Percentiles rank a stretch among this genome's conserved stretches.
Conservation (phyloP, 2,888 invertebrate species). For the Phasia obesa region DNA sequence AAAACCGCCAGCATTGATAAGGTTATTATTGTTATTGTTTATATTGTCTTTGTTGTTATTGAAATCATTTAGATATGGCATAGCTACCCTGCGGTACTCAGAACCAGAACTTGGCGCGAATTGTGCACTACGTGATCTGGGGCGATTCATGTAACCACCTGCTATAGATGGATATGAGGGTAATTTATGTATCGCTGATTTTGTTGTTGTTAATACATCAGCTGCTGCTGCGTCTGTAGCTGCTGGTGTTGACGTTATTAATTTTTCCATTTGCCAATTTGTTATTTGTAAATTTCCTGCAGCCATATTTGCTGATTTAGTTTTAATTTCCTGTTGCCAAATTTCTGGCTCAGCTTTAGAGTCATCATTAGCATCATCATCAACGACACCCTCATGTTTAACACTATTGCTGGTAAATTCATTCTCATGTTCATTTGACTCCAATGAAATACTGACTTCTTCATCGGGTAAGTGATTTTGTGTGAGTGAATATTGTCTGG, state of each 20-base stretch:
- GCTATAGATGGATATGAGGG: slow-evolving; percentile 77
- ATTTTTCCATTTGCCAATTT: slow-evolving; percentile 70
- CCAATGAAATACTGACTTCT: slow-evolving; percentile 74
- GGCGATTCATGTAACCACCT: slow-evolving; percentile 76
- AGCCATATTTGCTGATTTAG: slow-evolving; percentile 70
- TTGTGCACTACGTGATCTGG: slow-evolving; percentile 78
- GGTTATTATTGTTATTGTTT: slow-evolving; percentile 62
- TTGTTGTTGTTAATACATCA: slow-evolving; percentile 69
- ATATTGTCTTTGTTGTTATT: slow-evolving; percentile 49
- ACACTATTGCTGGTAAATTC: slow-evolving; percentile 46
- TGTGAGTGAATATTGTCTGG: slow-evolving; percentile 46
- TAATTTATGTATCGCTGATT: slow-evolving; percentile 76
- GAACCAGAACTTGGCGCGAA: slow-evolving; percentile 77
- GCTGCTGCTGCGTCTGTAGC: slow-evolving; percentile 10
- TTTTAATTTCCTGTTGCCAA: slow-evolving; percentile 76
- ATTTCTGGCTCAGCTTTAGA: slow-evolving; percentile 47
- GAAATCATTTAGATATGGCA: slow-evolving; percentile 31
- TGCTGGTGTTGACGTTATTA: slow-evolving; percentile 55
- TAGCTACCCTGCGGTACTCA: slow-evolving; percentile 63
- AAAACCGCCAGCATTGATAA: slow-evolving; percentile 68
- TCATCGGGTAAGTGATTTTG: slow-evolving; percentile 78
- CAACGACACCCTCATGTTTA: slow-evolving; percentile 36
- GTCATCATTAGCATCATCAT: slow-evolving; percentile 18
- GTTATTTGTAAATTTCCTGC: slow-evolving; percentile 71
- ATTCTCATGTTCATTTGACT: slow-evolving; percentile 60